Evolutionary conservation across 2,888 invertebrate species (phyloP), one percentile per base, ranked within the genome.

Genomic region (Perizoma affinitatum): DNA sequence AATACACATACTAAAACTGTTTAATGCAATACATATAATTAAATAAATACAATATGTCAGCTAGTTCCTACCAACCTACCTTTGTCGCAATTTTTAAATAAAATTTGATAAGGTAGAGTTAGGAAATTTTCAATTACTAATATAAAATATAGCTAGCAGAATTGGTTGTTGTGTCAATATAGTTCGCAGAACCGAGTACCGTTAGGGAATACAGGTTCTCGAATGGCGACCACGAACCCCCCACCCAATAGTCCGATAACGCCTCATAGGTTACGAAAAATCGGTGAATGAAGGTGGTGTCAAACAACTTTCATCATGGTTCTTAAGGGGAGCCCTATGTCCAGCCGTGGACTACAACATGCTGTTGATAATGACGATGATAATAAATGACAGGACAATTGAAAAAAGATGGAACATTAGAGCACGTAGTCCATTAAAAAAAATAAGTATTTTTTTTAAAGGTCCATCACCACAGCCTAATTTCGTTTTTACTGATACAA

Each of bases 61-160:
- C 50, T 42, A 46, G 22, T 36, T 49, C 49, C 48, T 22, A 35
- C 33, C 11, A 33, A 38, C 52, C 55, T 58, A 63, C 63, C 63
- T 63, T 58, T 22, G 33, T 56, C 49, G 52, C 42, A 63, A 58
- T 56, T 63, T 63, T 62, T 34, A 6, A 45, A 51, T 56, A 63
- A 63, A 63, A 55, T 36, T 55, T 58, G 63, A 52, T 59, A 63
- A 63, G 63, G 58, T 47, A 62, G 51, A 51, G n/a, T 41, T 22
- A 34, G 48, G 51, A 44, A 2, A 6, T 38, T 43, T 43, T 36
- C 5, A 43, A 48, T 22, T 9, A n/a, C 41, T 43, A 34, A 46
- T 41, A 45, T 35, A 8, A 7, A 35, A 48, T 36, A 36, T 11
- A 48, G 11, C 6, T 42, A 7, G 7, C 4, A 5, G 22, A 40